phyloP scores from a whole-genome alignment of 1,140 invertebrate genomes.

The Hirudo medicinalis region DNA sequence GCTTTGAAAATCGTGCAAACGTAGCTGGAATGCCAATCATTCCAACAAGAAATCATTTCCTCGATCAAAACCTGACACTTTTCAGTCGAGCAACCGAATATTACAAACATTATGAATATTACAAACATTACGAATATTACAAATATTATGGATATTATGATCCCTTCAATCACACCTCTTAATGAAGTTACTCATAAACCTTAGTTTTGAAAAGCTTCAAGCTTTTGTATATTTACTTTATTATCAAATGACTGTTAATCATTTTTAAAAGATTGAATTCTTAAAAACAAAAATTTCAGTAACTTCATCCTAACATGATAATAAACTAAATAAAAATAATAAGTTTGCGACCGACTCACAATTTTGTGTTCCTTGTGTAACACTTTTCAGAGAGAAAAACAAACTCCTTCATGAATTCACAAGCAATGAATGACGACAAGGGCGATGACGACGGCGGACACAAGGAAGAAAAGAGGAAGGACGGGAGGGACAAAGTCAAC shows the following conservation, averaged over 20 bases:
- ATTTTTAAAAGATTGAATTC: too few relatives aligned
- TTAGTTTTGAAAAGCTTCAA: too few relatives aligned
- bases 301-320: too few relatives aligned
- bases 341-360: slow-evolving; percentile 50
- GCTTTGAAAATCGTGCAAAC: background rate
- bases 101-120: background rate
- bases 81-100: background rate
- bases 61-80: background rate
- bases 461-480: slow-evolving; percentile 55
- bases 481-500: slow-evolving; percentile 44
- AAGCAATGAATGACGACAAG: slow-evolving; percentile 33
- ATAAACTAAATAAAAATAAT: too few relatives aligned
- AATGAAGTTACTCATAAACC: too few relatives aligned
- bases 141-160: background rate
- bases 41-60: background rate
- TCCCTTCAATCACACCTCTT: too few relatives aligned
- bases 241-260: too few relatives aligned
- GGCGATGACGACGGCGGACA: slow-evolving; percentile 28
- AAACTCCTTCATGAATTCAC: slow-evolving; percentile 40
- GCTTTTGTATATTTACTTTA: too few relatives aligned
- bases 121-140: background rate
- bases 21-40: background rate
- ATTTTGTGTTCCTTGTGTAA: slow-evolving; percentile 66
- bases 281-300: too few relatives aligned
- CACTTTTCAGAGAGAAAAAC: slow-evolving; percentile 40